Evolutionary conservation across 2,113 vertebrate species (phyloP).

Genomic region (Mormyrus lacerda): DNA sequence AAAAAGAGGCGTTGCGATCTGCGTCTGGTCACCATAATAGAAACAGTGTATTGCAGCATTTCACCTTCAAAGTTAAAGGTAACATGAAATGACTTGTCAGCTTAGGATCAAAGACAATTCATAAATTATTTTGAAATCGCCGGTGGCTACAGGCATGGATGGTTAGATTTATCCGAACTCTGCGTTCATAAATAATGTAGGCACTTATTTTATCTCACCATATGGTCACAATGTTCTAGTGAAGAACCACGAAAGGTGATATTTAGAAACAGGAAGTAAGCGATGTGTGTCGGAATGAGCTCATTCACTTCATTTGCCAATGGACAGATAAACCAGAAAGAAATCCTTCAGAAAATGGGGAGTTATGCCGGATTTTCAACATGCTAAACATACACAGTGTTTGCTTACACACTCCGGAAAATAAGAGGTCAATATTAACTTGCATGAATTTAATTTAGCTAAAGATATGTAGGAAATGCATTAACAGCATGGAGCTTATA

Average conservation of each 20-base stretch:
- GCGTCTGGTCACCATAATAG: constrained; percentile 21
- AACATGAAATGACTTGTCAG: constrained; percentile 23
- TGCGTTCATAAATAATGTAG: constrained; percentile 32
- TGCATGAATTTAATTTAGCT: background rate
- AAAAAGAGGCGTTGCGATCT: background rate
- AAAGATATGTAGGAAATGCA: background rate
- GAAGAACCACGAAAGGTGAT: constrained; percentile 9
- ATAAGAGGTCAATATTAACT: background rate
- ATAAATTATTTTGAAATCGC: constrained; percentile 36
- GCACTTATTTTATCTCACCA: constrained; percentile 22
- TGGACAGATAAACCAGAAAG: background rate
- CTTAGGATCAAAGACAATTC: constrained; percentile 34
- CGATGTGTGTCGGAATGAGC: background rate
- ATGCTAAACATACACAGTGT: background rate
- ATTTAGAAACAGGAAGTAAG: background rate
- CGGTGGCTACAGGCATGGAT: constrained; percentile 15
- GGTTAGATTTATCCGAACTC: constrained; percentile 29
- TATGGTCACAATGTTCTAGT: constrained; percentile 17
- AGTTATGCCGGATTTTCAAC: background rate
- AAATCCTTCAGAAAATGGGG: background rate
- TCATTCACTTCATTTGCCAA: background rate
- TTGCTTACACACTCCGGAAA: background rate
- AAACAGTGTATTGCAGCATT: constrained; percentile 37
- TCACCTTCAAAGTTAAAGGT: constrained; percentile 31
- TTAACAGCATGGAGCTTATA: background rate